Evolutionary conservation across 2,797 vertebrate genomes (phyloP), one percentile per base, ranked within the genome.

Genomic region (Darevskia mixta): DNA sequence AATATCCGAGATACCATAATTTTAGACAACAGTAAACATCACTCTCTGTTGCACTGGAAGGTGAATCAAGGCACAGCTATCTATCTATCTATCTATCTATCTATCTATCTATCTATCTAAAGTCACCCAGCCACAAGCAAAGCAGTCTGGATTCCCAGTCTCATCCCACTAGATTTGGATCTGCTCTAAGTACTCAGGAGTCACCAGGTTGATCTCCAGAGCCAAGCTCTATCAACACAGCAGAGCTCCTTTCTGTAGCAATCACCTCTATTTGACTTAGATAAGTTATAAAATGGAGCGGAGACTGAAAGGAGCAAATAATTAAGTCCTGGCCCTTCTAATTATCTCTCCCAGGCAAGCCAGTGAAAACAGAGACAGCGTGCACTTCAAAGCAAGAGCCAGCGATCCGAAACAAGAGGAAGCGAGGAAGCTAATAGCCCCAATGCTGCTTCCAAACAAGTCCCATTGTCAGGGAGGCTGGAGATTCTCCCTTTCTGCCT

Each of bases 341-440:
- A 83, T 71, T 75, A 76, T 55, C 82, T 66, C 35, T 66, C 35
- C 27, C n/a, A 32, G n/a, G 78, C 32, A 61, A 73, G 69, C 69
- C 67, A 15, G 88, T 73, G 83, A 69, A 78, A 69, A 69, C 27
- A 49, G 76, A 79, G 58, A 32, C 67, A 18, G 55, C 20, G 1
- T 4, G 41, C 18, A 75, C 69, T 84, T 83, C 82, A 90, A 85
- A 87, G 82, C 32, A 43, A 81, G 58, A 75, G 82, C 77, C 55
- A 73, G 67, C 38, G 7, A 80, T 13, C 58, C 5, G 15, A 66
- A 67, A 23, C 77, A 66, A 38, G 58, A 69, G 61, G 72, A 80
- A n/a, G 64, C 17, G 43, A 69, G 69, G 72, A 80, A n/a, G 64
- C 25, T 32, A 27, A 32, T 23, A 55, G 61, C 41, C 8, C 55